A percentile compares a stretch with the other conserved stretches of the same genome.
Conservation (phyloP, 2,797 vertebrate genomes). For the Psittacula derbiana region DNA sequence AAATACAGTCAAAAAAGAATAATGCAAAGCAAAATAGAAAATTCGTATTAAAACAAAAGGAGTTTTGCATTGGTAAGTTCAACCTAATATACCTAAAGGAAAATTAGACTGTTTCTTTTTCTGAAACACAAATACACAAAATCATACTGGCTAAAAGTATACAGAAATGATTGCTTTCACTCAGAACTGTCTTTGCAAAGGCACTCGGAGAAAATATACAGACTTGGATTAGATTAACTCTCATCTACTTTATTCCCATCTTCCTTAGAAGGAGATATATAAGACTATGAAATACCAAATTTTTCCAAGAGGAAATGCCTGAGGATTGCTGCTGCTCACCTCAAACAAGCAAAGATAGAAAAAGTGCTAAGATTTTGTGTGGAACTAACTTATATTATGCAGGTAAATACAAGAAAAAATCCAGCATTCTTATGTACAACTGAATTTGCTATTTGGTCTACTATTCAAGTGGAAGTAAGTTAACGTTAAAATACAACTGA, state of each 20-base stretch:
- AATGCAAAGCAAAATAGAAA: background rate
- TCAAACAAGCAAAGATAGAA: background rate
- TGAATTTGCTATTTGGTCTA: background rate
- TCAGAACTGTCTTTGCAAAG: background rate
- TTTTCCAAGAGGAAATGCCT: background rate
- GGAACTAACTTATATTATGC: background rate
- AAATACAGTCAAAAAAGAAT: background rate
- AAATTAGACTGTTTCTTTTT: background rate
- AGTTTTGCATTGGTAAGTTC: background rate
- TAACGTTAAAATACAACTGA: background rate
- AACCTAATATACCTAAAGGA: background rate
- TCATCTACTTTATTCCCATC: background rate
- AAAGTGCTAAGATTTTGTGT: background rate
- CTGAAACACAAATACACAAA: background rate
- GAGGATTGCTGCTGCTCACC: background rate
- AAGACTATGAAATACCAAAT: background rate
- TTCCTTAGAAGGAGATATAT: background rate
- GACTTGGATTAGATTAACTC: background rate
- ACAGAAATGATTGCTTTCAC: background rate
- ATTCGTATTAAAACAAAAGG: background rate
- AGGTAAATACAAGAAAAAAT: background rate
- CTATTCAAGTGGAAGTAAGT: background rate
- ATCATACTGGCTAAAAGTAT: background rate
- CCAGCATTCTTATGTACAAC: background rate
- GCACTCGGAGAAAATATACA: background rate